phyloP scores from a whole-genome alignment of 2,113 vertebrate species.

The Pipa parva region DNA sequence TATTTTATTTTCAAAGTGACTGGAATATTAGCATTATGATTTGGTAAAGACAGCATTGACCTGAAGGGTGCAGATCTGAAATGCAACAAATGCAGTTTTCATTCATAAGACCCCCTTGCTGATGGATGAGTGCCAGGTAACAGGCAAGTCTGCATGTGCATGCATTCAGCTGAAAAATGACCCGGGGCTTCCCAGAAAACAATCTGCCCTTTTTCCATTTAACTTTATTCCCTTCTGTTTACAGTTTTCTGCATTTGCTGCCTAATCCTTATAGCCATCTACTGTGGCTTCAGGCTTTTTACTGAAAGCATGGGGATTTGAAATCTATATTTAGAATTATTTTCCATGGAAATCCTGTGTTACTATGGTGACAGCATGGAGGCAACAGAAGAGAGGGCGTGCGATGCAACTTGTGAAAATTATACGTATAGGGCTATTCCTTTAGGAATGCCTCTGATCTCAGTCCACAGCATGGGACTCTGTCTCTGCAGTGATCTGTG shows the following conservation, averaged over 20 bases:
- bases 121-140: not conserved
- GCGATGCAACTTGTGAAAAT: conserved; percentile 43
- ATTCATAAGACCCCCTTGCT: conserved; percentile 6
- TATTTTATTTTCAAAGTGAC: too few relatives aligned
- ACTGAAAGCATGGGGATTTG: conserved; percentile 62
- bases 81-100: not conserved
- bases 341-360: conserved; percentile 63
- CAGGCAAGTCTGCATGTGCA: conserved; percentile 17
- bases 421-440: conserved; percentile 27
- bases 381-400: conserved; percentile 49
- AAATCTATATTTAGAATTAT: conserved; percentile 72
- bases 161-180: conserved; percentile 33
- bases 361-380: conserved; percentile 65
- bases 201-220: not conserved
- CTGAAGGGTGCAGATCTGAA: conserved; percentile 4
- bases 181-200: conserved; percentile 5
- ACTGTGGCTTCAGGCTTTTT: conserved; percentile 56
- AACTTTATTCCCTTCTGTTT: conserved; percentile 25
- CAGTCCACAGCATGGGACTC: not conserved
- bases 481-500: conserved; percentile 17
- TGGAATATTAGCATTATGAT: too few relatives aligned
- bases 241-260: conserved; percentile 19
- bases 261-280: conserved; percentile 45
- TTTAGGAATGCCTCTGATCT: conserved; percentile 17
- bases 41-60: not conserved